A percentile compares a stretch with the other conserved stretches of the same genome.
These are phyloP conservation scores for Leptoclinus maculatus DNA, from an alignment of 2,797 vertebrate species.

Conservation along the genomic window DNA sequence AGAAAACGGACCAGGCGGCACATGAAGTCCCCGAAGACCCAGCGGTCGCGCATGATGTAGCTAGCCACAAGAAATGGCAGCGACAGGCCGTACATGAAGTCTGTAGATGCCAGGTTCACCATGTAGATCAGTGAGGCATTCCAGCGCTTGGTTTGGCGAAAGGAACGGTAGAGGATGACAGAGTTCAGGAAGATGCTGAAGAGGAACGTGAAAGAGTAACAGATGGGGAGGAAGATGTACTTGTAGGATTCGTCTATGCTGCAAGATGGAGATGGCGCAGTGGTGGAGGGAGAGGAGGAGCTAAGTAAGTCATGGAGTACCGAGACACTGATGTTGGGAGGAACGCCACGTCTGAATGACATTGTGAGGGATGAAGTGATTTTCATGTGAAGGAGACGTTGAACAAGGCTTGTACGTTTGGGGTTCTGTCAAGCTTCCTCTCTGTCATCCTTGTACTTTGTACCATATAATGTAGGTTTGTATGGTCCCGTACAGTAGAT, in stretches of 20 bases:
- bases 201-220: conserved; percentile 88
- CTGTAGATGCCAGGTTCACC: conserved; percentile 88
- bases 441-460: conserved; percentile 53
- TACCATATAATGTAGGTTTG: not conserved
- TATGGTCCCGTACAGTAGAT: not conserved
- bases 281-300: conserved; percentile 36
- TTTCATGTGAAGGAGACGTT: conserved; percentile 44
- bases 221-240: conserved; percentile 89
- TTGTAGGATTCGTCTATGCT: conserved; percentile 90
- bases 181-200: conserved; percentile 88
- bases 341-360: conserved; percentile 39
- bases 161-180: conserved; percentile 85
- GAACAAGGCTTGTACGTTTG: not conserved
- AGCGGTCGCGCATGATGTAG: conserved; percentile 87
- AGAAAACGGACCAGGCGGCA: conserved; percentile 89
- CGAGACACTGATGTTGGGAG: conserved; percentile 35
- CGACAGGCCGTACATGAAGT: conserved; percentile 89
- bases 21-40: conserved; percentile 90
- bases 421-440: conserved; percentile 21
- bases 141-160: conserved; percentile 85
- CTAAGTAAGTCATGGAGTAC: conserved; percentile 33
- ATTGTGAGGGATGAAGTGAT: conserved; percentile 38
- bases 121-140: conserved; percentile 90
- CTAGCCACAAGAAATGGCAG: conserved; percentile 88
- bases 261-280: conserved; percentile 69